These are phyloP conservation scores for Phenganax marumi DNA, from an alignment of 92 coral and sea anemone genomes.

Conservation along the genomic window DNA sequence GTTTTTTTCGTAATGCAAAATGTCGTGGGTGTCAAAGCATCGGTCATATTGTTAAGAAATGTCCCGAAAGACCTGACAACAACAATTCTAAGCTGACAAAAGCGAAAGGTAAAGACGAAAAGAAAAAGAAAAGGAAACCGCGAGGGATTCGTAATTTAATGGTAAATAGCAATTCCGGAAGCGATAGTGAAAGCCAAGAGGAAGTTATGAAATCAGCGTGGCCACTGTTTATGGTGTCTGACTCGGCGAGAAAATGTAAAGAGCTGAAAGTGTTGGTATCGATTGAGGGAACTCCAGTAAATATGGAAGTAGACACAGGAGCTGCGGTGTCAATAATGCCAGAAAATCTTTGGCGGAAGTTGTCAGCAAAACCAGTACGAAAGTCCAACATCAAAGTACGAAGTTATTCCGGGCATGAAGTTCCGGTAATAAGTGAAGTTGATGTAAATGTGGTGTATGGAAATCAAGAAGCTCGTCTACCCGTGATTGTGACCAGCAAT, in stretches of 20 bases:
- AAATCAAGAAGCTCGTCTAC: conserved; percentile 36
- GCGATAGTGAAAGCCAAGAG: no score
- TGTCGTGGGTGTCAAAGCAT: conserved; percentile 46
- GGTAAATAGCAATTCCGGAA: conserved; percentile 28
- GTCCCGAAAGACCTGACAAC: conserved; percentile 37
- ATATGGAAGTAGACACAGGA: conserved; percentile 51
- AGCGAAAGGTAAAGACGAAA: neutral
- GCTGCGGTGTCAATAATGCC: conserved; percentile 40
- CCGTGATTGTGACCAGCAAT: conserved; percentile 21
- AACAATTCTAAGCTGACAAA: neutral
- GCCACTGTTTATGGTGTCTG: conserved; percentile 40
- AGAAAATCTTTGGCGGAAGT: conserved; percentile 36
- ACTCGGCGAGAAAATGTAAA: conserved; percentile 27
- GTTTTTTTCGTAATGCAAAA: conserved; percentile 50
- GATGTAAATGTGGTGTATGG: conserved; percentile 47
- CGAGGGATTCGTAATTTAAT: conserved; percentile 26
- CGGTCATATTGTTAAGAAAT: conserved; percentile 51
- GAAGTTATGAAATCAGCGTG: conserved; percentile 14
- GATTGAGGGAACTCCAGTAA: conserved; percentile 40
- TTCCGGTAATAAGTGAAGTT: conserved; percentile 39
- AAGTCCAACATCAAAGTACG: conserved; percentile 11
- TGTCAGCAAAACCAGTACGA: conserved; percentile 45
- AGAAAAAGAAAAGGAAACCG: conserved; percentile 29
- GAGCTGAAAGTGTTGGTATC: no score
- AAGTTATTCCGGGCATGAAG: conserved; percentile 47